These are phyloP conservation scores for Cottus gobio DNA, from an alignment of 2,113 vertebrate genomes.

Conservation along the genomic window DNA sequence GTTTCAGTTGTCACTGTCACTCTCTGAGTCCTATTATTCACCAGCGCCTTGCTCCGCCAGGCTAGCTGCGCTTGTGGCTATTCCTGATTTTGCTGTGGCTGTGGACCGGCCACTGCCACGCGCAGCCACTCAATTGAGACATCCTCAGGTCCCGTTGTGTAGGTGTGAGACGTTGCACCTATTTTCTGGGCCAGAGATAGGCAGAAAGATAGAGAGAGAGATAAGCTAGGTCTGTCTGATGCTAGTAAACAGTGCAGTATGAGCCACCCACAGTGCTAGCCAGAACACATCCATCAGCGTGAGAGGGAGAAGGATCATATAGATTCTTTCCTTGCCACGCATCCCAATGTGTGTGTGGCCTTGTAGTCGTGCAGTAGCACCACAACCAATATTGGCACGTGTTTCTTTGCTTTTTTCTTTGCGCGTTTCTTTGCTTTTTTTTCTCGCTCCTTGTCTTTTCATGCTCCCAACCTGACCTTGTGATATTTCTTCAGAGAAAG, in stretches of 20 bases:
- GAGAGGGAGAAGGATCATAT: slow-evolving; percentile 19
- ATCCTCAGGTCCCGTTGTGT: slow-evolving; percentile 20
- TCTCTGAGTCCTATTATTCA: slow-evolving; percentile 1
- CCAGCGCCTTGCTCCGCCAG: not conserved
- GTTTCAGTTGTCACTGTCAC: not conserved
- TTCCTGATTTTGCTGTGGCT: slow-evolving; percentile 21
- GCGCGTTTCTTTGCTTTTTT: not conserved
- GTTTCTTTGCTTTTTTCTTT: not conserved
- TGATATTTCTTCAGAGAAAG: slow-evolving; percentile 37
- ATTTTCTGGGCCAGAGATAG: slow-evolving; percentile 11
- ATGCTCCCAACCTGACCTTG: slow-evolving; percentile 26
- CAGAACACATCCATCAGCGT: slow-evolving; percentile 9
- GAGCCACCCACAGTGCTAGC: not conserved
- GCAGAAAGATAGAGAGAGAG: not conserved
- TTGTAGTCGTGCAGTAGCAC: not conserved
- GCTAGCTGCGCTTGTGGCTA: not conserved
- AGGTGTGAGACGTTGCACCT: not conserved
- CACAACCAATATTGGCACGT: not conserved
- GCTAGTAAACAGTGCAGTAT: not conserved
- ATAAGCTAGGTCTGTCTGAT: not conserved
- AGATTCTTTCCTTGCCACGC: slow-evolving; percentile 4
- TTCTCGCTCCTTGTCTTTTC: not conserved
- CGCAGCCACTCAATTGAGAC: slow-evolving; percentile 49
- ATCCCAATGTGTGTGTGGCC: slow-evolving; percentile 26
- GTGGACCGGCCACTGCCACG: not conserved